Evolutionary conservation across 2,888 invertebrate species (phyloP), one percentile per base, ranked within the genome.

Genomic region (Pseudococcus viburni): DNA sequence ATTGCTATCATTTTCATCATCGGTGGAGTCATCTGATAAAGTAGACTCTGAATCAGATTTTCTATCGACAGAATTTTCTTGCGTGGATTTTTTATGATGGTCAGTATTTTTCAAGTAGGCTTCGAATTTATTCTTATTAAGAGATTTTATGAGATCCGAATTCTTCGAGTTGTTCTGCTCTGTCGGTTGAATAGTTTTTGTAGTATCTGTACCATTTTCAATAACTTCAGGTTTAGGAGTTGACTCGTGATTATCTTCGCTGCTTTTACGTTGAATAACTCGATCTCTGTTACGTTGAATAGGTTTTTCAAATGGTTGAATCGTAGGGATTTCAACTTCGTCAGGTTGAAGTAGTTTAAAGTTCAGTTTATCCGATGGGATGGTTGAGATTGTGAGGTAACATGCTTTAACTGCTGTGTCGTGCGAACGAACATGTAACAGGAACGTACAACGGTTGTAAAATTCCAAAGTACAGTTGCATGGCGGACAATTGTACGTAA

Each of bases 361-460:
- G 46, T 84, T 84, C 0, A 88, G 88, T n/a, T 88, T 88, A 64
- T 88, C 84, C 1, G 88, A 64, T 9, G 88, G 88, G 46, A 88
- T 84, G 0, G 48, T 84, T 12, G 84, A 85, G 17, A 89, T 84
- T 19, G 86, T 89, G 6, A 89, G 68, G 51, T 84, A 59, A 46
- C 73, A 73, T 17, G 68, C 68, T 33, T 89, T 84, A 1, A 89
- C 73, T 15, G 84, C 64, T 11, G 51, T 46, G n/a, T 87, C 84
- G 59, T 89, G 89, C 11, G 46, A 64, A 4, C 84, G 39, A 12
- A 83, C 83, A n/a, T 89, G 89, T 33, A 84, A 15, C 68, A 87
- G n/a, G 8, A 89, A 84, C 42, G 46, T 64, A 68, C 89, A 89
- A 12, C 87, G 83, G 68, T 87, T 89, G 86, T 84, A 89, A 48